Percentiles rank a stretch among this genome's conserved stretches.
These are phyloP conservation scores for Corvus moneduloides DNA, from an alignment of 2,113 vertebrate genomes.

Conservation along the genomic window DNA sequence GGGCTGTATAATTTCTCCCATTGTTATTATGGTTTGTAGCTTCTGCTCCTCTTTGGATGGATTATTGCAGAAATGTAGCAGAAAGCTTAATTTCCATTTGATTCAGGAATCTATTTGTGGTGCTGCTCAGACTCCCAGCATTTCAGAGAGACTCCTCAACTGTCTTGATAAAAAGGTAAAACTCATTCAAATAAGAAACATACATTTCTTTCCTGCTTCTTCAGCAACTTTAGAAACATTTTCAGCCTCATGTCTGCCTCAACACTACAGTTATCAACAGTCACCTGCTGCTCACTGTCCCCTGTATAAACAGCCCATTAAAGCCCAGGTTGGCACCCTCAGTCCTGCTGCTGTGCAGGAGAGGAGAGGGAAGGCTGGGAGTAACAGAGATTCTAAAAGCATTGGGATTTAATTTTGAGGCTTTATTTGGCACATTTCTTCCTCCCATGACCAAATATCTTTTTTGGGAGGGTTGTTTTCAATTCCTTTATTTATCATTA, in stretches of 20 bases:
- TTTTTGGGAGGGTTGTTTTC: not conserved
- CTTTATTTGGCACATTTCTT: not conserved
- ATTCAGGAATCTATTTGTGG: constrained; percentile 28
- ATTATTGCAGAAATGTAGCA: constrained; percentile 24
- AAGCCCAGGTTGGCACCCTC: not conserved
- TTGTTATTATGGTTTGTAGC: constrained; percentile 21
- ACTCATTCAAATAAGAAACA: constrained; percentile 29
- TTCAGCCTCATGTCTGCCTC: not conserved
- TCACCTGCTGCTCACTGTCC: constrained; percentile 19
- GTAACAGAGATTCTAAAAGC: accelerated
- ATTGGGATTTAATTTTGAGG: not conserved
- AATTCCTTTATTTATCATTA: not conserved
- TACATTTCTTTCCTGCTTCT: constrained; percentile 40
- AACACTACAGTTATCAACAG: not conserved
- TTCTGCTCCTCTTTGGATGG: constrained; percentile 1
- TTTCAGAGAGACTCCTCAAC: constrained; percentile 4
- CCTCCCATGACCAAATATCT: not conserved
- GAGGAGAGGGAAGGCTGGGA: not conserved
- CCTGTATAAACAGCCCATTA: not conserved
- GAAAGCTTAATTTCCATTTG: constrained; percentile 37
- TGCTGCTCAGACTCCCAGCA: not conserved
- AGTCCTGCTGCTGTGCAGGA: not conserved
- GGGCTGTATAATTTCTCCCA: constrained; percentile 19
- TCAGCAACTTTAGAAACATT: constrained; percentile 50
- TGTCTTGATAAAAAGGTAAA: constrained; percentile 45